Base-by-base conservation (phyloP, 2,113 vertebrate genomes). In the Rhinolophus ferrumequinum region DNA sequence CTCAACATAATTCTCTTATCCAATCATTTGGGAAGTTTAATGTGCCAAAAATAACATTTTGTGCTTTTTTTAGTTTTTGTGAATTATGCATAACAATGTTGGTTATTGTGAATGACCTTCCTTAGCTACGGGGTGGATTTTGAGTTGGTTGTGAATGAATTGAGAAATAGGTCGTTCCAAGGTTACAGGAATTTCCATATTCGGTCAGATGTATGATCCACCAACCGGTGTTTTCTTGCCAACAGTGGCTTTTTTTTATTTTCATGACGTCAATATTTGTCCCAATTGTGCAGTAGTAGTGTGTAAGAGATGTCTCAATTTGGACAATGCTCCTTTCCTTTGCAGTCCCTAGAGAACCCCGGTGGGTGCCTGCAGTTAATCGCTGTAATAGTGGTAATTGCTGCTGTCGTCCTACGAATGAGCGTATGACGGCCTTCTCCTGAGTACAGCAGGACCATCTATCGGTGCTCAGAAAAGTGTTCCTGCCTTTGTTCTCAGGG, bases 51-150 rank as follows among this genome's bases (percentile, higher is more conserved):
- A 56, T 88, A 52, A 30, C 44, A 72, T 69, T 54, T 82, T 81
- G 12, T 67, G 13, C 87, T 94, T 85, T 87, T 89, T 73, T 86
- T 83, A 44, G 44, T 84, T 90, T 88, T 94, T 56, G 11, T 87
- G 58, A 60, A 76, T 60, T 96, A 4, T 67, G 24, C 35, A 44
- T 70, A 41, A 88, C 56, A 67, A 50, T 62, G 67, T 56, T 15
- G 1, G 12, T 84, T 85, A 44, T 26, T 76, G 6, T 70, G 21
- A 58, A 87, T 80, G 52, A 66, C 38, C 19, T 64, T 69, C n/a
- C 67, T 84, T 70, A 52, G 70, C n/a, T 76, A 50, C 11, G n/a
- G 41, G n/a, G 41, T 56, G 1, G 41, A 82, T 75, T 90, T 66
- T 66, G 60, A 67, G 22, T 62, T 80, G 44, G 35, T 76, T 58